phyloP scores from a whole-genome alignment of 2,113 vertebrate species.

The Phocoena sinus region DNA sequence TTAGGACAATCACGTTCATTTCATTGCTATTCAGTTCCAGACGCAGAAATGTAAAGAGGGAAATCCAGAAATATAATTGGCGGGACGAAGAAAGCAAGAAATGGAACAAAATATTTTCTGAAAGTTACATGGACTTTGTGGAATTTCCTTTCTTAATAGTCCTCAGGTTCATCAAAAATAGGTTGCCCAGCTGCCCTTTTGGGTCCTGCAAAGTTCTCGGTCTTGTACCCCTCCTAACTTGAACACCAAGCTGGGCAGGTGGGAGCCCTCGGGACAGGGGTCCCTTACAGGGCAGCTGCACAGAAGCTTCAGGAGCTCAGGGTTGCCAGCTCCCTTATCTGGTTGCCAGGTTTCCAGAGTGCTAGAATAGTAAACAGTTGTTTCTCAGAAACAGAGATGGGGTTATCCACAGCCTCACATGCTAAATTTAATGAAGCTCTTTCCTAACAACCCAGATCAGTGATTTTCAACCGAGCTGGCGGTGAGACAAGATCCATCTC shows the following conservation, averaged over 20 bases:
- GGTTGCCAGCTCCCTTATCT: constrained; percentile 13
- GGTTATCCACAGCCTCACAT: not conserved
- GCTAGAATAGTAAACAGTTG: constrained; percentile 60
- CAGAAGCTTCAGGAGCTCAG: not conserved
- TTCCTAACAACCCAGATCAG: constrained; percentile 42
- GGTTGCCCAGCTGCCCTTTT: not conserved
- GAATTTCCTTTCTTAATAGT: constrained; percentile 42
- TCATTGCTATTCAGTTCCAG: not conserved
- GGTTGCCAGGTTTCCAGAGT: constrained; percentile 47
- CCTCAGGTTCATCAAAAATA: constrained; percentile 25
- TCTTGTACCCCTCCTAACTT: not conserved
- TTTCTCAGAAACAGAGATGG: constrained; percentile 59
- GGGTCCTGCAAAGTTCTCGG: not conserved
- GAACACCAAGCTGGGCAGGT: not conserved
- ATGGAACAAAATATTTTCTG: constrained; percentile 13
- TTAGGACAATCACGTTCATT: not conserved
- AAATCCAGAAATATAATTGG: constrained; percentile 43
- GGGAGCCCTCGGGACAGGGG: not conserved
- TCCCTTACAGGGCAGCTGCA: constrained; percentile 40
- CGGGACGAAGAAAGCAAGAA: constrained; percentile 9
- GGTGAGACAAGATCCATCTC: not conserved
- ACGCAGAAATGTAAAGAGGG: not conserved
- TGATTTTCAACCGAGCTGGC: not conserved
- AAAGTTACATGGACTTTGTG: not conserved
- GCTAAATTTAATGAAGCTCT: constrained; percentile 54